phyloP scores from a whole-genome alignment of 2,888 invertebrate species.

The Hirtodrosophila trivittata region DNA sequence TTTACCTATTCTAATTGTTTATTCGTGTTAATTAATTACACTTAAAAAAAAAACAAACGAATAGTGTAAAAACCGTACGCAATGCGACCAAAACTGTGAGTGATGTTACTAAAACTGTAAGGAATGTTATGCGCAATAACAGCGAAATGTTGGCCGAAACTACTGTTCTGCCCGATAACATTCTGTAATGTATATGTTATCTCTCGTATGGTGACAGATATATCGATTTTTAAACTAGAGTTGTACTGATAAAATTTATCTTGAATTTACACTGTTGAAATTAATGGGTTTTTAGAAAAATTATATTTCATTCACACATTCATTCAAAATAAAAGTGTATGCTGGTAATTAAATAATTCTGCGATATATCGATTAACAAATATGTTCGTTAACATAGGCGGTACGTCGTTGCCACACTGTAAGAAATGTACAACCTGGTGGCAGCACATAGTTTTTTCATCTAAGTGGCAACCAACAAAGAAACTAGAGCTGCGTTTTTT shows the following conservation, averaged over 20 bases:
- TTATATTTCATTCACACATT: too few species aligned
- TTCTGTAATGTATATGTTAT: background rate
- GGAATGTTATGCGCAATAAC: conserved; percentile 27
- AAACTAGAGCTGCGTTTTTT: conserved; percentile 59
- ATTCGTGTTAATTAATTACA: conserved; percentile 52
- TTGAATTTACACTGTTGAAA: too few species aligned
- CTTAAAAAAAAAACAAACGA: conserved; percentile 67
- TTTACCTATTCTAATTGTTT: conserved; percentile 56
- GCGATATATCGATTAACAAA: background rate
- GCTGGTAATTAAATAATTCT: too few species aligned
- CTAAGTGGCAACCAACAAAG: conserved; percentile 55
- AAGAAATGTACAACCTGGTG: conserved; percentile 23
- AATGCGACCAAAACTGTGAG: conserved; percentile 54
- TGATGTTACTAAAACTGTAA: conserved; percentile 26
- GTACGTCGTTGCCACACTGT: conserved; percentile 15
- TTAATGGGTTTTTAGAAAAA: too few species aligned
- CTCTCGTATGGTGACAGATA: background rate
- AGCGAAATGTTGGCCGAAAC: conserved; percentile 10
- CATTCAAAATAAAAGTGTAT: background rate
- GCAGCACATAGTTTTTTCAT: conserved; percentile 32
- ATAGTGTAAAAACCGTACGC: conserved; percentile 50
- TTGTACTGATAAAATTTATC: too few species aligned
- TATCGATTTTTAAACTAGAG: background rate
- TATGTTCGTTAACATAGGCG: background rate
- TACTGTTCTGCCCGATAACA: conserved; percentile 12